Base-by-base conservation (phyloP, 1,140 invertebrate genomes). In the Platyscapa corneri region DNA sequence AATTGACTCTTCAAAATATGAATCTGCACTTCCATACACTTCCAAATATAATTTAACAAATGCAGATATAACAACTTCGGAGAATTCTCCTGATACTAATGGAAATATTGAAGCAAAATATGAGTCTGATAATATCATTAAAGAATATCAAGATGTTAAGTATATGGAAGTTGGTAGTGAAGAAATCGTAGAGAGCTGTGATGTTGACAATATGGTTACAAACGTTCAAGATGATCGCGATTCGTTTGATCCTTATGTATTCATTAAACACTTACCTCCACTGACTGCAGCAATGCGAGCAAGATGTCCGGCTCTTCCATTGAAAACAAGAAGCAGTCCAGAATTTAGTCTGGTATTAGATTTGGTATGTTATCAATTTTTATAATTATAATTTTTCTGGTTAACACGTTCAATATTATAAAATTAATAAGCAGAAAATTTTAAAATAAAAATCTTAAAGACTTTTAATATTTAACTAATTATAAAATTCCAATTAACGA, bases 241-340 rank as follows among this genome's bases (percentile, higher is more conserved):
- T 87, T 94, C 96, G 1, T 97, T 98, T 90, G 97, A 98, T 93
- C 97, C 97, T 6, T 98, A 98, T 90, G 94, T 97, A 60, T 98
- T 98, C 90, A 98, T 99, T 79, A 98, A 98, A 92, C 96, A 97
- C 93, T 93, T 99, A 86, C 98, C 98, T 37, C 98, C 98, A 0
- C 90, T 98, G 27, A 97, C 97, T 3, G 95, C 96, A 12, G 97
- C 98, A 72, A 96, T 99, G 94, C 94, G 97, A 84, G 96, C 96
- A 0, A 94, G 97, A 86, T 97, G 96, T 90, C 98, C 98, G 20
- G 98, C 98, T 27, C 93, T 99, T 65, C 98, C 98, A 0, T 93
- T 99, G 32, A 98, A 98, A 93, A 99, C 98, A 0, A 93, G 98
- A 84, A 98, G 97, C 89, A 98, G 97, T 89, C 98, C 98, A 0